Evolutionary conservation across 30 jellyfish, hydroid and myxozoan species (phyloP).

Genomic region (Haliclystus octoradiatus): DNA sequence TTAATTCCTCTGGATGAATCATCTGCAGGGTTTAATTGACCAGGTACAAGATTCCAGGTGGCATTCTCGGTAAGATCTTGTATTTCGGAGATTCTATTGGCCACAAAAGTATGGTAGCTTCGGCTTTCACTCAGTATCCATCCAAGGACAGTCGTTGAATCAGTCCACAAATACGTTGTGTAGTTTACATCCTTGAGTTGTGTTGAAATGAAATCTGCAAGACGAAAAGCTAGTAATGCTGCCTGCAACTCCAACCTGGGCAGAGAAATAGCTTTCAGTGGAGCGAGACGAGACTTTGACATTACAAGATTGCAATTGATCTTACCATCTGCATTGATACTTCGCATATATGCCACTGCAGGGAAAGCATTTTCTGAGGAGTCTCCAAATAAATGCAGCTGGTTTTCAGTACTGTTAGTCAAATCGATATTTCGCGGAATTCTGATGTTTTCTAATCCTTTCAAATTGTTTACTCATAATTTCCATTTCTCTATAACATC

Average conservation of each 20-base stretch:
- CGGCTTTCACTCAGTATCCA: conserved; percentile 25
- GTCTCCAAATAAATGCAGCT: conserved; percentile 27
- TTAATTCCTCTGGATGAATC: conserved; percentile 26
- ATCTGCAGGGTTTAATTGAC: conserved; percentile 40
- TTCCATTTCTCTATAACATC: conserved; percentile 13
- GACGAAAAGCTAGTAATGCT: conserved; percentile 18
- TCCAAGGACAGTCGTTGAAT: conserved; percentile 18
- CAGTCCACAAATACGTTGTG: conserved; percentile 31
- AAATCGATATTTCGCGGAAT: conserved; percentile 16
- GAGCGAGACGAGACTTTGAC: conserved; percentile 36
- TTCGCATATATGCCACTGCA: conserved; percentile 24
- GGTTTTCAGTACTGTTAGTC: conserved; percentile 11
- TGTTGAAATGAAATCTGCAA: conserved; percentile 13
- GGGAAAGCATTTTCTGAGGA: conserved; percentile 38
- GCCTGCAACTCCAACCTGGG: conserved; percentile 40
- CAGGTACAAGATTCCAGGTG: conserved; percentile 30
- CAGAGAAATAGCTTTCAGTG: conserved; percentile 13
- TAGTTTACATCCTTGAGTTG: conserved; percentile 5
- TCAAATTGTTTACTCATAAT: conserved; percentile 15
- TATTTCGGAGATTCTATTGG: no score
- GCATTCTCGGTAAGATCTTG: conserved; percentile 13
- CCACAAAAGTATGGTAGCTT: conserved; percentile 26
- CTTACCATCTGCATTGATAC: conserved; percentile 9
- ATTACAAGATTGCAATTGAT: conserved; percentile 4
- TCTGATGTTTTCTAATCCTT: conserved; percentile 19